Percentiles rank a stretch among this genome's conserved stretches.
Conservation (phyloP, 2,113 vertebrate genomes). For the Neolamprologus kungweensis region DNA sequence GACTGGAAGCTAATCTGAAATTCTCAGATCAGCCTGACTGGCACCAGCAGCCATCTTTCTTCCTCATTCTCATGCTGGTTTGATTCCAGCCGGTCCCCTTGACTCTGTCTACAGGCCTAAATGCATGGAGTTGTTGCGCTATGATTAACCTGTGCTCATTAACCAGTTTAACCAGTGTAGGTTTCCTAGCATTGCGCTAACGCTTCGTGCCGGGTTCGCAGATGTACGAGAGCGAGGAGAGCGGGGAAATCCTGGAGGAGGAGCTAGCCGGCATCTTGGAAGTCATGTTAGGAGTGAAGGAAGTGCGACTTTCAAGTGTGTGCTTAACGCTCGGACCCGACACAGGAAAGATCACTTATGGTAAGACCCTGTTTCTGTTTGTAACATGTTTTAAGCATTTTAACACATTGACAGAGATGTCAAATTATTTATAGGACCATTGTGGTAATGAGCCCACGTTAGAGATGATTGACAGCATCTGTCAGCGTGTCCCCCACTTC, state of each 20-base stretch:
- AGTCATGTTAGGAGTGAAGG: slow-evolving; percentile 80
- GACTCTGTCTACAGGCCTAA: background rate
- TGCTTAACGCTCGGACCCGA: slow-evolving; percentile 69
- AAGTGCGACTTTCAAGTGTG: slow-evolving; percentile 72
- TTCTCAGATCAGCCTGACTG: background rate
- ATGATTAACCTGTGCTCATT: background rate
- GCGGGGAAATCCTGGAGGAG: slow-evolving; percentile 61
- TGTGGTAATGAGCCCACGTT: background rate
- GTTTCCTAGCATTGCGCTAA: background rate
- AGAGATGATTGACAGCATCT: slow-evolving; percentile 2
- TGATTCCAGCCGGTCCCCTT: background rate
- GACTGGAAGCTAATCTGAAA: background rate
- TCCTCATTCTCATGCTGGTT: background rate
- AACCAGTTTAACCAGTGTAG: background rate
- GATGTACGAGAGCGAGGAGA: slow-evolving; percentile 80
- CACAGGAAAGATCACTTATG: slow-evolving; percentile 73
- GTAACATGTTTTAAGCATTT: background rate
- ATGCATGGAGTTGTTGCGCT: background rate
- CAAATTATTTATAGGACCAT: background rate
- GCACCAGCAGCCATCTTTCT: background rate
- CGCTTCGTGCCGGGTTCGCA: background rate
- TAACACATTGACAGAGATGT: background rate
- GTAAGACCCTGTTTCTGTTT: slow-evolving; percentile 61
- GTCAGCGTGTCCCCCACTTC: background rate
- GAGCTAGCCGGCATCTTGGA: slow-evolving; percentile 78